These are phyloP conservation scores for Orientallactaga bullata DNA, from an alignment of 2,113 vertebrate genomes.

Conservation along the genomic window DNA sequence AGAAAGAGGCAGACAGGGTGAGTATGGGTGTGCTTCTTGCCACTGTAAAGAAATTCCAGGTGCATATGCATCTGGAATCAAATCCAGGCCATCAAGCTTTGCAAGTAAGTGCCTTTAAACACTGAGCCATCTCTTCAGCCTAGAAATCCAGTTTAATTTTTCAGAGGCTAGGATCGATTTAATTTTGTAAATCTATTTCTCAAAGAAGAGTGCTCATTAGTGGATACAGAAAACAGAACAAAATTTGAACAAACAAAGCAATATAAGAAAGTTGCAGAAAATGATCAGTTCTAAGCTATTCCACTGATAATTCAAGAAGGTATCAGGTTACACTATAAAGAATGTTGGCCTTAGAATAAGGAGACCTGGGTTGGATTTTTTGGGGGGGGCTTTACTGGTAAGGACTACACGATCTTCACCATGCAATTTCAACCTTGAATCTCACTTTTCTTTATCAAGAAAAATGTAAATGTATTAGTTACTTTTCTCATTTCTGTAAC, in stretches of 20 bases:
- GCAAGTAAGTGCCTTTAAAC: too few species aligned
- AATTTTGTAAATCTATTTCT: conserved; percentile 22
- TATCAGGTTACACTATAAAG: not conserved
- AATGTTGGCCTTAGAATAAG: not conserved
- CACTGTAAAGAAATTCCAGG: too few species aligned
- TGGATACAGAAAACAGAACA: not conserved
- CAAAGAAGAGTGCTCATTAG: conserved; percentile 34
- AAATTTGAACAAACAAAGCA: conserved; percentile 36
- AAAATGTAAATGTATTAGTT: not conserved
- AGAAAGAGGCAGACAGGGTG: too few species aligned
- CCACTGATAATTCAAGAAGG: not conserved
- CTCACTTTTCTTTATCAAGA: conserved; percentile 7
- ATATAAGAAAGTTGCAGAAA: conserved; percentile 31
- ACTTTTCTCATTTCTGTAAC: not conserved
- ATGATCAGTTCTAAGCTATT: not conserved
- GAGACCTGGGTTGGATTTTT: not conserved
- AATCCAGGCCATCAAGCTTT: too few species aligned
- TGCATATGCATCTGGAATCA: too few species aligned
- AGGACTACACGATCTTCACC: not conserved
- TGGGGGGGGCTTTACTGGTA: not conserved
- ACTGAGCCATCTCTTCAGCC: too few species aligned
- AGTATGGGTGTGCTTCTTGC: too few species aligned
- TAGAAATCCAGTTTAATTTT: conserved; percentile 23
- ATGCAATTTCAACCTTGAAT: not conserved
- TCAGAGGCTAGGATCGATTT: not conserved